Percentiles rank a stretch among this genome's conserved stretches.
Conservation (phyloP, 2,888 invertebrate genomes). For the Girardia tigrina region DNA sequence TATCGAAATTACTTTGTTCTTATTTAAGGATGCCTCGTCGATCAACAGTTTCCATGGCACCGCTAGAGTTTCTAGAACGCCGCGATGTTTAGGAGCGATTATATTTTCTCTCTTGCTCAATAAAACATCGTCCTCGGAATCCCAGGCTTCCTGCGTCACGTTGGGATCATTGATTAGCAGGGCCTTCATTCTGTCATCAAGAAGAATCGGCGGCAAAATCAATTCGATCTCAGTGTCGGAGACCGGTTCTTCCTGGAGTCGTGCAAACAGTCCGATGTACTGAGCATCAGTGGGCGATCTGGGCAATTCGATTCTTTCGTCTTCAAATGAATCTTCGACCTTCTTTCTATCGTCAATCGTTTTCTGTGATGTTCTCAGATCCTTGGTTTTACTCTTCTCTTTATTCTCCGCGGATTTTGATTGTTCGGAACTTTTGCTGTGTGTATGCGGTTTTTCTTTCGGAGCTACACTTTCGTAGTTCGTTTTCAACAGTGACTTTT, state of each 20-base stretch:
- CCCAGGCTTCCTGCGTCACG: neutral
- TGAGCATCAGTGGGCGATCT: neutral
- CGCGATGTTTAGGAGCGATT: constrained; percentile 17
- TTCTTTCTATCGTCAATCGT: neutral
- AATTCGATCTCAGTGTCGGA: neutral
- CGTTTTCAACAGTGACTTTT: neutral
- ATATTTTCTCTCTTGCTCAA: constrained; percentile 7
- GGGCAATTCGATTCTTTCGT: constrained; percentile 1
- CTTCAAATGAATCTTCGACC: constrained; percentile 2
- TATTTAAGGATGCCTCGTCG: constrained; percentile 25
- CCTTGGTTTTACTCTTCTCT: neutral
- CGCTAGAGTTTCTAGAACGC: constrained; percentile 8
- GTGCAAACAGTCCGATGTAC: neutral
- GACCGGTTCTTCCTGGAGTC: neutral
- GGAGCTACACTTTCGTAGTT: neutral
- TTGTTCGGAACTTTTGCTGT: neutral
- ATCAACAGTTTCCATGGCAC: constrained; percentile 31
- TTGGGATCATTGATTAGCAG: neutral
- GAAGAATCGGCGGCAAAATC: neutral
- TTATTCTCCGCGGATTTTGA: neutral
- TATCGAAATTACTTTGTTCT: neutral
- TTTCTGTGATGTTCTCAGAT: neutral
- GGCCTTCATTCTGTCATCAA: constrained; percentile 15
- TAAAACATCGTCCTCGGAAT: constrained; percentile 8
- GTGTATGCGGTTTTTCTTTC: neutral